Evolutionary conservation across 2,888 invertebrate species (phyloP).

Genomic region (Sinotaia quadrata): DNA sequence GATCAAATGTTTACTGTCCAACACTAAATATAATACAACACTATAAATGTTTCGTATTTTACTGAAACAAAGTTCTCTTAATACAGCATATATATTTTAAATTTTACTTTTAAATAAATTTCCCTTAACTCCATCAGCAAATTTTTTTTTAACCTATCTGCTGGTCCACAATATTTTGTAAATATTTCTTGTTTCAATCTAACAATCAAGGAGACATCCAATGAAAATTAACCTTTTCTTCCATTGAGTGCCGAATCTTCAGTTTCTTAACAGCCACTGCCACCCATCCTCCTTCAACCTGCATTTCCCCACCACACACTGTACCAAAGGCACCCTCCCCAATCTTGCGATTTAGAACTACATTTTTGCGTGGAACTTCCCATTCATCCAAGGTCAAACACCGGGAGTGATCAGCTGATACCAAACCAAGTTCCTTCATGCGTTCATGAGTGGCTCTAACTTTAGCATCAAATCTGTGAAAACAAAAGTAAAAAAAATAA

Average conservation of each 20-base stretch:
- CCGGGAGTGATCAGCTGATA: constrained; percentile 73
- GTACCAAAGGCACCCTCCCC: constrained; percentile 94
- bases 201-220: not conserved
- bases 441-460: constrained; percentile 79
- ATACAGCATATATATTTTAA: too few species aligned
- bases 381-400: constrained; percentile 82
- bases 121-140: too few species aligned
- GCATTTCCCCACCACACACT: constrained; percentile 91
- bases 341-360: constrained; percentile 76
- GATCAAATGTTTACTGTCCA: too few species aligned
- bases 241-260: constrained; percentile 85
- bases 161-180: too few species aligned
- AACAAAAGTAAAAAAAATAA: constrained; percentile 14
- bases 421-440: constrained; percentile 81
- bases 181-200: too few species aligned
- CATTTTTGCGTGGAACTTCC: constrained; percentile 87
- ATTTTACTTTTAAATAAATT: too few species aligned
- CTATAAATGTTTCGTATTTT: too few species aligned
- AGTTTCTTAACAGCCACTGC: constrained; percentile 82
- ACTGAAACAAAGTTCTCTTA: too few species aligned
- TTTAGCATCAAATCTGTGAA: constrained; percentile 77
- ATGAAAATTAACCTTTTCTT: constrained; percentile 78
- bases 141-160: too few species aligned
- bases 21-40: too few species aligned
- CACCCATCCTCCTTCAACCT: constrained; percentile 80